Percentiles rank a stretch among this genome's conserved stretches.
These are phyloP conservation scores for Drosophila recens DNA, from an alignment of 2,888 invertebrate species.

Conservation along the genomic window DNA sequence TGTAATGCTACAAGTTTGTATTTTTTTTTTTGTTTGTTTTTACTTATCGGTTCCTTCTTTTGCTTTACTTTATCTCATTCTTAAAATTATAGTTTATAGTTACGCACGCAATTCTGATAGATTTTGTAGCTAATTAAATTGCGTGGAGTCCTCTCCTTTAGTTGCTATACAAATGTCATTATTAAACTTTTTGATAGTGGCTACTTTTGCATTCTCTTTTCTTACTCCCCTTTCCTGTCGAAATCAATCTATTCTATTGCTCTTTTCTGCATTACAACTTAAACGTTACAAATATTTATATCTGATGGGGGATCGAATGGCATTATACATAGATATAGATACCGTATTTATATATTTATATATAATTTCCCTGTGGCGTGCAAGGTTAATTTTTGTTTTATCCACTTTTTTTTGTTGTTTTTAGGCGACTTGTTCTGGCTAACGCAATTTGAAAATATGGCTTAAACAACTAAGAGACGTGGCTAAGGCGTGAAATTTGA, in stretches of 20 bases:
- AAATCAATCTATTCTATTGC: constrained; percentile 25
- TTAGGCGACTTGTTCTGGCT: constrained; percentile 56
- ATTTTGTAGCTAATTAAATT: constrained; percentile 17
- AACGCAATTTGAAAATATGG: constrained; percentile 66
- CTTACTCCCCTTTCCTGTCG: constrained; percentile 17
- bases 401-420: constrained; percentile 22
- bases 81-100: constrained; percentile 43
- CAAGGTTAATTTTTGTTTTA: constrained; percentile 24
- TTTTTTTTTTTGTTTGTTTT: constrained; percentile 1
- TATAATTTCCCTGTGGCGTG: constrained; percentile 43
- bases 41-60: not conserved
- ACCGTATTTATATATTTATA: constrained; percentile 14
- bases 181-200: constrained; percentile 39
- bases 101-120: constrained; percentile 30
- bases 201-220: constrained; percentile 29
- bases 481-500: constrained; percentile 81
- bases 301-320: constrained; percentile 18
- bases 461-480: constrained; percentile 75
- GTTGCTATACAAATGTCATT: constrained; percentile 43
- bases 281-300: constrained; percentile 46
- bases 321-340: constrained; percentile 34
- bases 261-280: constrained; percentile 39
- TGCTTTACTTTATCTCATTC: constrained; percentile 6
- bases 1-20: constrained; percentile 49
- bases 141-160: constrained; percentile 38